Evolutionary conservation across 2,888 invertebrate genomes (phyloP), one percentile per base, ranked within the genome.

Genomic region (Trichopoda pennipes): DNA sequence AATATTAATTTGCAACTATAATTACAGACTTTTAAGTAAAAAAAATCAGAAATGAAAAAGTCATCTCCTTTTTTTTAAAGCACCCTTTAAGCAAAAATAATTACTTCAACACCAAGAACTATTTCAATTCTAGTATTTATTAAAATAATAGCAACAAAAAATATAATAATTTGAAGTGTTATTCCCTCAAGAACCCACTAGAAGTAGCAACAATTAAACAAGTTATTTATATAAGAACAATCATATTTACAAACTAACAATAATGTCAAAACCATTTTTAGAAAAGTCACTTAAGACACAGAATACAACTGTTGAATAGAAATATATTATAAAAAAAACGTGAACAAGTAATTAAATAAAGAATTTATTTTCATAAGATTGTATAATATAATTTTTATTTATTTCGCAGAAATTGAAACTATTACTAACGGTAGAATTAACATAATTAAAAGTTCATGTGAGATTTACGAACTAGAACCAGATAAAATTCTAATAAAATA

Each of bases 301-400:
- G 28, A 28, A 32, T 14, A 35, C 44, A 61, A 63, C n/a, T 23
- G 42, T 14, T 64, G 1, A 55, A 51, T 19, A 63, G 17, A 61
- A 53, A 42, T 53, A 44, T 32, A 19, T 44, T 55, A 19, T 28
- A 17, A 47, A 47, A 28, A 55, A 35, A 56, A 35, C 47, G 10
- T 42, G 12, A 55, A 44, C 55, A 61, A 61, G 49, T 49, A 70
- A 72, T 72, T 72, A 61, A 72, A 51, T 42, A 51, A 51, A 72
- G 12, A 72, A 38, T 28, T 58, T 19, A 9, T 42, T 32, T 63
- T 21, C 14, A 2, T 32, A 47, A 56, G 6, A 2, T 3, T 19
- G 32, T 28, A 21, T 7, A 49, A 9, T 49, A 16, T 49, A 9
- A 14, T 49, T 49, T 44, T 49, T 9, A 17, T 19, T 49, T 17